Conservation (phyloP, 2,113 vertebrate genomes). For the Esox niger region DNA sequence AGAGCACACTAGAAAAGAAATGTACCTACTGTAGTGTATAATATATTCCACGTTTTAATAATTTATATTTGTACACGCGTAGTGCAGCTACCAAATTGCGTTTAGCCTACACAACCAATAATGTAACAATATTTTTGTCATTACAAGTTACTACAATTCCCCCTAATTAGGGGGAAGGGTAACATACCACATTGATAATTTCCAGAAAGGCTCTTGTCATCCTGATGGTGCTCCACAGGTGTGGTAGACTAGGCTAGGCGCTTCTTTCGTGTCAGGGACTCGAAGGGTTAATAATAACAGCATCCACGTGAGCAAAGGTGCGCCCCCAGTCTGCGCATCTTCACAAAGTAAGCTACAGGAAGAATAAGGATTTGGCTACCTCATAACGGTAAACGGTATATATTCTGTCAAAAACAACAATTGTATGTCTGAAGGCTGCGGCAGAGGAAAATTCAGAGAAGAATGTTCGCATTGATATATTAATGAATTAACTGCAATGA, state of each 20-base stretch:
- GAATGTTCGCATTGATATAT: background rate
- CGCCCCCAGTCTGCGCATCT: constrained; percentile 67
- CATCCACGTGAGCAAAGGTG: constrained; percentile 66
- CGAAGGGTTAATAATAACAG: constrained; percentile 55
- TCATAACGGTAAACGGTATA: too few relatives aligned
- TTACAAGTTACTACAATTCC: too few relatives aligned
- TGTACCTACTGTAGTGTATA: background rate
- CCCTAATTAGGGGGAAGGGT: too few relatives aligned
- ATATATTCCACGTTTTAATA: background rate
- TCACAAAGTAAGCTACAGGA: too few relatives aligned
- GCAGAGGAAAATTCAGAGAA: background rate
- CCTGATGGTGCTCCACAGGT: background rate
- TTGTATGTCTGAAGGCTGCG: background rate
- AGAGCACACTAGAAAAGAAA: background rate
- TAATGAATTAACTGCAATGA: constrained; percentile 1
- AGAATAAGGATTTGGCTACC: too few relatives aligned
- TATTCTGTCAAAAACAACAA: background rate
- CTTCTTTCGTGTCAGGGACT: constrained; percentile 13
- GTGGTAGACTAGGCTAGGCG: background rate
- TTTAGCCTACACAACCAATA: too few relatives aligned
- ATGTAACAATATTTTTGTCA: too few relatives aligned
- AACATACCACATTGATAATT: too few relatives aligned
- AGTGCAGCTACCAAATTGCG: background rate
- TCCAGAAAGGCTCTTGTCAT: background rate
- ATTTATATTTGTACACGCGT: background rate